Evolutionary conservation across 2,888 invertebrate genomes (phyloP).

Genomic region (Brachyptera putata): DNA sequence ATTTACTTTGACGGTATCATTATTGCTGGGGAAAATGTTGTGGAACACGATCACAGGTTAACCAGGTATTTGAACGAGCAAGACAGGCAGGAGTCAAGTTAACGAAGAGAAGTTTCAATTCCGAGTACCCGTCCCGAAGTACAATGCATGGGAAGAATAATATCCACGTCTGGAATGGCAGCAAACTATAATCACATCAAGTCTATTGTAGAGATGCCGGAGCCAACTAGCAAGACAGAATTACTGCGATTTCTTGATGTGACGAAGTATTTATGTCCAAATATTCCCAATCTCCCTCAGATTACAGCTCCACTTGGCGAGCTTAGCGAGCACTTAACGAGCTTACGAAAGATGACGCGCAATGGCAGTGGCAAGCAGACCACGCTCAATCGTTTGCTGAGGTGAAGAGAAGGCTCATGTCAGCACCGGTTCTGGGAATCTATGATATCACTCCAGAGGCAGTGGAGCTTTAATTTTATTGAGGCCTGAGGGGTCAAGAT

Average conservation of each 20-base stretch:
- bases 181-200: background rate
- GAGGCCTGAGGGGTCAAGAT: too few relatives aligned
- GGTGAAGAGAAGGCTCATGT: too few relatives aligned
- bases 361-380: background rate
- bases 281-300: background rate
- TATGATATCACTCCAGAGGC: too few relatives aligned
- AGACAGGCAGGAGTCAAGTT: conserved; percentile 30
- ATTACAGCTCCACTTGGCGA: background rate
- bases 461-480: too few relatives aligned
- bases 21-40: conserved; percentile 29
- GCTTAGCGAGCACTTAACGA: background rate
- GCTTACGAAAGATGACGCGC: background rate
- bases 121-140: conserved; percentile 29
- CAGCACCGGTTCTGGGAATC: too few relatives aligned
- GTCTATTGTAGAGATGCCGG: background rate
- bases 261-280: background rate
- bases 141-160: background rate
- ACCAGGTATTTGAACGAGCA: conserved; percentile 6
- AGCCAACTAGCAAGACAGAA: background rate
- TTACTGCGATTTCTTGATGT: background rate
- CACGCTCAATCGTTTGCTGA: background rate
- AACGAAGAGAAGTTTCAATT: conserved; percentile 33
- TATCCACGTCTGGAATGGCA: background rate
- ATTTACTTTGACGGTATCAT: conserved; percentile 36
- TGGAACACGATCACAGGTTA: conserved; percentile 32